Evolutionary conservation across 2,888 invertebrate genomes (phyloP), one percentile per base, ranked within the genome.

Genomic region (Oxycera nigricornis): DNA sequence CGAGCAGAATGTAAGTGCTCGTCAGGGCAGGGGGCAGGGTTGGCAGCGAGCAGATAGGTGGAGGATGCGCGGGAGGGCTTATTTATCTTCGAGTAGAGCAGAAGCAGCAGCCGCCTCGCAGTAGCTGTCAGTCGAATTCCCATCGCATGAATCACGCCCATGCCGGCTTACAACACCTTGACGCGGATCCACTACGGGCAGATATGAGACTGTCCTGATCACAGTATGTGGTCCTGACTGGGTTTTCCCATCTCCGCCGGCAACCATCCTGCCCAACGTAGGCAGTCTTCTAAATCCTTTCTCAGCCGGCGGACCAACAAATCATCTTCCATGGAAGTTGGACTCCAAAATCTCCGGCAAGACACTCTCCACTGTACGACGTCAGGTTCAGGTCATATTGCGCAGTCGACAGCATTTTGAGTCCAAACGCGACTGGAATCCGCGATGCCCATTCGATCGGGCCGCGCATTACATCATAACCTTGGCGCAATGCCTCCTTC

Each of bases 111-210:
- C 52, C 31, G 52, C 55, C 35, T 11, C 35, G 31, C 31, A 50
- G 70, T 35, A 55, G 26, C 52, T 52, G 68, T 68, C 68, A 52
- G 52, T 14, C 31, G 55, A 35, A 80, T 77, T 74, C 76, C 77
- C 76, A 79, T 77, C 76, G 79, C 75, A 80, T 81, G 81, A 81
- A 77, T 80, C 81, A 80, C 68, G 57, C 72, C 72, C 72, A 72
- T 39, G 35, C 41, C 55, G 35, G n/a, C 11, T 20, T 26, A 35
- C 61, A 73, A 31, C 50, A 74, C 70, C 67, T 46, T 28, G 9
- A 11, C 7, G 26, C 67, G 24, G 1, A 46, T 20, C 24, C 22
- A 61, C 61, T 61, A 61, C 31, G n/a, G 31, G 30, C 61, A 31
- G 9, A n/a, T 30, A 3, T n/a, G 9, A 55, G 55, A 55, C 28